Evolutionary conservation across 2,888 invertebrate genomes (phyloP).

Genomic region (Dioctria rufipes): DNA sequence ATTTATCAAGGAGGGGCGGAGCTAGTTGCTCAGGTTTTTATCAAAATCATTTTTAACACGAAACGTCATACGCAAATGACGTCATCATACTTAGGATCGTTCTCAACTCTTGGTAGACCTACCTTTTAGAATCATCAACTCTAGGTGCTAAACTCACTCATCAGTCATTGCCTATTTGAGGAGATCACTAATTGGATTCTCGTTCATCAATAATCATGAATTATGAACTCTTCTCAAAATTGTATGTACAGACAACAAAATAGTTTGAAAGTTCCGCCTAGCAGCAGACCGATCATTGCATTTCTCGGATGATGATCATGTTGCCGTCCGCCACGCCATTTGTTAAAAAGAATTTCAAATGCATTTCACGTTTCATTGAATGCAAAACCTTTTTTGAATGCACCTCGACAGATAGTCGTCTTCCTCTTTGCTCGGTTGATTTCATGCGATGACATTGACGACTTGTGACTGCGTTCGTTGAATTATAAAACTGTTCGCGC

Average conservation of each 20-base stretch:
- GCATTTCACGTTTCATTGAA: conserved; percentile 47
- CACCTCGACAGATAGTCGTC: conserved; percentile 33
- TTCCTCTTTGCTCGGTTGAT: conserved; percentile 23
- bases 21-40: too few relatives aligned
- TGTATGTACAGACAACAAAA: background rate
- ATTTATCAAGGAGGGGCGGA: too few relatives aligned
- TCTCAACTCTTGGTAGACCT: too few relatives aligned
- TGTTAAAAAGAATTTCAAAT: conserved; percentile 10
- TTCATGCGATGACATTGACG: conserved; percentile 20
- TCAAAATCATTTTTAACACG: too few relatives aligned
- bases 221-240: background rate
- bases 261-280: conserved; percentile 20
- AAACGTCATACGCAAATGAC: too few relatives aligned
- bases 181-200: too few relatives aligned
- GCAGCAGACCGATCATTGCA: background rate
- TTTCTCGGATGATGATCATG: background rate
- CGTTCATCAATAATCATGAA: background rate
- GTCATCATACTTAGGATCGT: too few relatives aligned
- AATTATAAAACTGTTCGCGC: conserved; percentile 33
- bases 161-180: too few relatives aligned
- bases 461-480: conserved; percentile 38
- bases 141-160: too few relatives aligned
- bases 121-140: too few relatives aligned
- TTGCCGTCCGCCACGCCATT: background rate
- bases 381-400: conserved; percentile 40